Conservation (phyloP, 2,797 vertebrate genomes). For the Darevskia mixta region DNA sequence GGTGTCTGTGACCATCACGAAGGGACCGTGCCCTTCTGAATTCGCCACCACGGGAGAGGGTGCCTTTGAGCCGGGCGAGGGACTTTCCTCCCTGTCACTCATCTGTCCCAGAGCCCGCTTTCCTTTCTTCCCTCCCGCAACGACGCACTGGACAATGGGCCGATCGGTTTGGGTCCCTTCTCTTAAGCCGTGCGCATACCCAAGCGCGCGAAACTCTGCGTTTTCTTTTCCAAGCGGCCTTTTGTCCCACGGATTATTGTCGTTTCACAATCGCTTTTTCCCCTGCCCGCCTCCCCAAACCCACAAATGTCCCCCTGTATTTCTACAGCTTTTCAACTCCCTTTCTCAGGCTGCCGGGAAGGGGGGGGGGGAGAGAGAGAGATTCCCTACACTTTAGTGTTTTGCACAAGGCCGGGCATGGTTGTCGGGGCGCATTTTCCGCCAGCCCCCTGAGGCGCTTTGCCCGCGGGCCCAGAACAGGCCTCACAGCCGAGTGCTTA, state of each 20-base stretch:
- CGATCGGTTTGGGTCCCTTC: no score
- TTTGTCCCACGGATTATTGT: neutral
- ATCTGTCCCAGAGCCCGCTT: neutral
- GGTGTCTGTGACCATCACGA: no score
- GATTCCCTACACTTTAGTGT: neutral
- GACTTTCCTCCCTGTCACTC: neutral
- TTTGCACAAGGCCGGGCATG: neutral
- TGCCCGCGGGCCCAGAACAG: neutral
- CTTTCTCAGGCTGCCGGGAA: neutral
- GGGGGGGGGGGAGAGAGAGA: no score
- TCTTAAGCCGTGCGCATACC: neutral
- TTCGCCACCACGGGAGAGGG: no score
- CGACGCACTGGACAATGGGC: neutral
- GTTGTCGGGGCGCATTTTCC: constrained; percentile 8
- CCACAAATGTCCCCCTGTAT: neutral
- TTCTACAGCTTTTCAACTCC: neutral
- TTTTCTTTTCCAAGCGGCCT: neutral
- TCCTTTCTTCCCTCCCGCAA: no score
- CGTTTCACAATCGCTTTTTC: neutral
- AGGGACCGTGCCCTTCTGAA: no score
- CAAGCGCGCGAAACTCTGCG: neutral
- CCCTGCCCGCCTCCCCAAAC: neutral
- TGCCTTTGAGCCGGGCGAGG: no score
- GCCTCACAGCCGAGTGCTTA: neutral
- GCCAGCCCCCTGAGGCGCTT: constrained; percentile 11